Base-by-base conservation (phyloP, 2,113 vertebrate species). In the Rhegmatorhina hoffmannsi region DNA sequence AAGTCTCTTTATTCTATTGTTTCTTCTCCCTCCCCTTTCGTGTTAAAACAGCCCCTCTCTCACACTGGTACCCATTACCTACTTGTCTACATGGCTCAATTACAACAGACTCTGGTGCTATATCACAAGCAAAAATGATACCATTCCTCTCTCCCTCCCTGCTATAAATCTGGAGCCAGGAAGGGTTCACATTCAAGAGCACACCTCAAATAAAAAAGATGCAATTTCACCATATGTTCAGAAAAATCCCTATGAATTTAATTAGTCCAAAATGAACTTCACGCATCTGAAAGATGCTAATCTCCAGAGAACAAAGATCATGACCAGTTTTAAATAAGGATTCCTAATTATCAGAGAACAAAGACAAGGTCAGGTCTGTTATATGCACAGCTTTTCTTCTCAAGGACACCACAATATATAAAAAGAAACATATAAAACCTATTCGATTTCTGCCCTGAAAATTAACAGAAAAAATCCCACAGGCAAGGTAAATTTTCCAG, bases 301-400 rank as follows among this genome's bases (percentile, higher is more conserved):
- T n/a, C 90, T 64, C 47, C 44, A 60, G 29, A 89, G 83, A 95
- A 82, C 3, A 68, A 84, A 84, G 29, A 43, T 46, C 62, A 95
- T 13, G n/a, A 72, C 67, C 28, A 28, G 25, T 43, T 94, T 95
- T 83, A 79, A 94, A 83, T 74, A 58, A 79, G 31, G 43, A 47
- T 92, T 90, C 46, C 36, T 94, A 74, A 67, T 94, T 91, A 74
- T 55, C 75, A 83, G n/a, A 80, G 46, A 69, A 76, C 13, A 83
- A 92, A 94, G 31, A 56, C 28, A 93, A 89, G 66, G 70, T 59
- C 62, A 46, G 13, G 9, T 26, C 28, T 87, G 29, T 28, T 36
- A 15, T 20, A 75, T 4, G n/a, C 13, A 63, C 16, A 81, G 31
- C 4, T 68, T 62, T 82, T 76, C 53, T 85, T 36, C 47, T 85